phyloP scores from a whole-genome alignment of 2,797 vertebrate genomes.

The Ptychobarbus kaznakovi region DNA sequence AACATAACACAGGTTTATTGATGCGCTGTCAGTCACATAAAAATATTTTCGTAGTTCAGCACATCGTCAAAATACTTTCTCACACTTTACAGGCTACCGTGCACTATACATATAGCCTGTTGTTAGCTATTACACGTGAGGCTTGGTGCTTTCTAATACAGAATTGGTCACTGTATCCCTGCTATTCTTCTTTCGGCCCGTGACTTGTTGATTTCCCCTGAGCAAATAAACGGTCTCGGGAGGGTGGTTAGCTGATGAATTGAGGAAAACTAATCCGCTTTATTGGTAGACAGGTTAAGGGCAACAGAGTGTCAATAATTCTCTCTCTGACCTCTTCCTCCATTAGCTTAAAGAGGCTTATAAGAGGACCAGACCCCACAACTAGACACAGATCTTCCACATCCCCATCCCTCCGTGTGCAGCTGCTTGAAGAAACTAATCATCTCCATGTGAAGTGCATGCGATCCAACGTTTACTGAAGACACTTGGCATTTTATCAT shows the following conservation, averaged over 20 bases:
- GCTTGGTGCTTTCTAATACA: conserved; percentile 69
- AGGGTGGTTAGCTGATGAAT: conserved; percentile 92
- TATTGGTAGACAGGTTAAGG: conserved; percentile 99
- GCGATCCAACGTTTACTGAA: background rate
- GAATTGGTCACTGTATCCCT: conserved; percentile 78
- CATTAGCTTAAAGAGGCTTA: conserved; percentile 93
- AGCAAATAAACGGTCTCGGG: conserved; percentile 87
- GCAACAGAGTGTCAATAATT: conserved; percentile 94
- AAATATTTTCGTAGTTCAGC: background rate
- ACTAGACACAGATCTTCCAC: background rate
- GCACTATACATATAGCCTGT: background rate
- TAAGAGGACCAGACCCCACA: conserved; percentile 82
- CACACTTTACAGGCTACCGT: background rate
- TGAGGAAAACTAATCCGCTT: conserved; percentile 99
- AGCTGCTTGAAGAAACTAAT: conserved; percentile 64
- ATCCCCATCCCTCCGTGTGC: conserved; percentile 36
- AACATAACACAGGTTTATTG: background rate
- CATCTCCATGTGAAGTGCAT: background rate
- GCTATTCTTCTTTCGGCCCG: conserved; percentile 78
- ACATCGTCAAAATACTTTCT: too few relatives aligned
- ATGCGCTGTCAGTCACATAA: background rate
- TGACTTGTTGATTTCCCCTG: conserved; percentile 98
- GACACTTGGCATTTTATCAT: background rate
- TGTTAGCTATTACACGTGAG: background rate
- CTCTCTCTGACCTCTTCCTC: conserved; percentile 91